phyloP scores from a whole-genome alignment of 2,797 vertebrate genomes.

The Pogoniulus pusillus region DNA sequence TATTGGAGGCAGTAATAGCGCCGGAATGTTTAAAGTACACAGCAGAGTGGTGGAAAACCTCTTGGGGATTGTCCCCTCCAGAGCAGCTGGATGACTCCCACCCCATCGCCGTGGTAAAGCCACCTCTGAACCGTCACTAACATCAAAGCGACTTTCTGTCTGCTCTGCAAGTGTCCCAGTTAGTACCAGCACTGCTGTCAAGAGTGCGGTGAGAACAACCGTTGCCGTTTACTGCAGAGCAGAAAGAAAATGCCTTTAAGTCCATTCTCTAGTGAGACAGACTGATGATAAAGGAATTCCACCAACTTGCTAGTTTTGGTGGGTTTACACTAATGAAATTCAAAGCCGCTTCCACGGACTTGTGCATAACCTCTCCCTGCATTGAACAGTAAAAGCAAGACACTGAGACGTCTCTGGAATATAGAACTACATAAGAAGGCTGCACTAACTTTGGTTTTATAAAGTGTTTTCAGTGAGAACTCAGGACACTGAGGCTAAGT shows the following conservation, averaged over 20 bases:
- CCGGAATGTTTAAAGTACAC: not conserved
- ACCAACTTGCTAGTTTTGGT: fast-evolving
- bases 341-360: not conserved
- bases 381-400: not conserved
- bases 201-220: fast-evolving
- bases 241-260: not conserved
- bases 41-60: not conserved
- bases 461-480: not conserved
- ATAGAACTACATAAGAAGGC: not conserved
- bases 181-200: fast-evolving
- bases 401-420: not conserved
- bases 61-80: not conserved
- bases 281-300: not conserved
- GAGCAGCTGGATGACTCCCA: fast-evolving
- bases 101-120: too few relatives aligned
- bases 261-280: not conserved
- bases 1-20: not conserved
- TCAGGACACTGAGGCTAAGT: not conserved
- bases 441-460: not conserved
- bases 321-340: not conserved
- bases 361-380: not conserved
- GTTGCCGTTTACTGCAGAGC: not conserved
- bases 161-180: not conserved
- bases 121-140: too few relatives aligned
- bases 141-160: fast-evolving